phyloP scores from a whole-genome alignment of 2,113 vertebrate species.

The Eurypyga helias region DNA sequence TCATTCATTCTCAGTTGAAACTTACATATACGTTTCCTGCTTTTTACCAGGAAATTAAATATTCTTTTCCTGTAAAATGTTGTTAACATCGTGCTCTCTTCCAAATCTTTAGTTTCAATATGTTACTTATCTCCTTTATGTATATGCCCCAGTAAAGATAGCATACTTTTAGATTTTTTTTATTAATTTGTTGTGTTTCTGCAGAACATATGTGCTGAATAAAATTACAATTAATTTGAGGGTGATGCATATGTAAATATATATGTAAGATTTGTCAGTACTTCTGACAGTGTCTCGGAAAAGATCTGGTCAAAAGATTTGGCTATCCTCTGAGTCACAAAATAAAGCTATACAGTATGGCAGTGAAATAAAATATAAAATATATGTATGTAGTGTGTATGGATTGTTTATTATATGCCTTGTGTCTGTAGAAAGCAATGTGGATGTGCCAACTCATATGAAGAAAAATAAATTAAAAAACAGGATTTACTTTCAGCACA shows the following conservation, averaged over 20 bases:
- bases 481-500: not conserved
- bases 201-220: not conserved
- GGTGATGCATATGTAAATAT: not conserved
- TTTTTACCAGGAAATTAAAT: not conserved
- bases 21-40: not conserved
- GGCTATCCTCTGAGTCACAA: not conserved
- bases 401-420: not conserved
- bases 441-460: not conserved
- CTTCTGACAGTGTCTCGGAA: not conserved
- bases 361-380: not conserved
- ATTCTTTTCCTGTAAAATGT: not conserved
- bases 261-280: not conserved
- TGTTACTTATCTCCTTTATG: not conserved
- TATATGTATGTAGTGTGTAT: not conserved
- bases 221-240: not conserved
- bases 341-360: not conserved
- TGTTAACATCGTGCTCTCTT: not conserved
- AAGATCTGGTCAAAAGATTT: not conserved
- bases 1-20: not conserved
- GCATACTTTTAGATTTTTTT: not conserved
- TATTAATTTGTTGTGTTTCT: not conserved
- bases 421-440: not conserved
- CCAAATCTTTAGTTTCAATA: not conserved
- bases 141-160: rapidly evolving
- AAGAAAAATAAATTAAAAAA: not conserved